These are phyloP conservation scores for Varanus komodoensis DNA, from an alignment of 2,113 vertebrate genomes.

Conservation along the genomic window DNA sequence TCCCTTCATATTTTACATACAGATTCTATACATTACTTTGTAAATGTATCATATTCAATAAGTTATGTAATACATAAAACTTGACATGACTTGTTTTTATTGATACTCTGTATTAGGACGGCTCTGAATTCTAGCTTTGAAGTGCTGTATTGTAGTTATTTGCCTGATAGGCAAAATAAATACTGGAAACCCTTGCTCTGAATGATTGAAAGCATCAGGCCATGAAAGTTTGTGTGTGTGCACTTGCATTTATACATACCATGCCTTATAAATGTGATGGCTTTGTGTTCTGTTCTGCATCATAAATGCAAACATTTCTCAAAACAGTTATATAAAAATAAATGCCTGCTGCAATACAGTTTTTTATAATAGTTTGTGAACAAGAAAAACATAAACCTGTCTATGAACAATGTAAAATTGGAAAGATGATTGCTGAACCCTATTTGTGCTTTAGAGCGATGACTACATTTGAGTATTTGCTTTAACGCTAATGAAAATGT, in stretches of 20 bases:
- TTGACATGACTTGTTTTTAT: neutral
- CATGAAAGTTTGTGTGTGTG: slow-evolving; percentile 19
- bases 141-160: neutral
- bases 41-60: neutral
- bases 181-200: neutral
- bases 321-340: slow-evolving; percentile 48
- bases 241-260: neutral
- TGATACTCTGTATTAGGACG: neutral
- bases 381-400: slow-evolving; percentile 39
- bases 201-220: slow-evolving; percentile 52
- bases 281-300: slow-evolving; percentile 45
- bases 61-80: neutral
- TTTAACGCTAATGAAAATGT: slow-evolving; percentile 34
- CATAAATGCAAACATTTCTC: slow-evolving; percentile 48
- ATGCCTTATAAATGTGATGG: slow-evolving; percentile 12
- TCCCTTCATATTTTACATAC: neutral
- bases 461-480: slow-evolving; percentile 17
- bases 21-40: neutral
- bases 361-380: slow-evolving; percentile 57
- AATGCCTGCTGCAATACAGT: slow-evolving; percentile 51
- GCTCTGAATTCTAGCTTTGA: too few species aligned
- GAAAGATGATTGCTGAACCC: slow-evolving; percentile 41
- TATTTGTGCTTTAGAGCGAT: slow-evolving; percentile 57
- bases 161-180: neutral
- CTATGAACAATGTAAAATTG: slow-evolving; percentile 23